A percentile compares a stretch with the other conserved stretches of the same genome.
These are phyloP conservation scores for Merluccius polli DNA, from an alignment of 2,797 vertebrate genomes.

Conservation along the genomic window DNA sequence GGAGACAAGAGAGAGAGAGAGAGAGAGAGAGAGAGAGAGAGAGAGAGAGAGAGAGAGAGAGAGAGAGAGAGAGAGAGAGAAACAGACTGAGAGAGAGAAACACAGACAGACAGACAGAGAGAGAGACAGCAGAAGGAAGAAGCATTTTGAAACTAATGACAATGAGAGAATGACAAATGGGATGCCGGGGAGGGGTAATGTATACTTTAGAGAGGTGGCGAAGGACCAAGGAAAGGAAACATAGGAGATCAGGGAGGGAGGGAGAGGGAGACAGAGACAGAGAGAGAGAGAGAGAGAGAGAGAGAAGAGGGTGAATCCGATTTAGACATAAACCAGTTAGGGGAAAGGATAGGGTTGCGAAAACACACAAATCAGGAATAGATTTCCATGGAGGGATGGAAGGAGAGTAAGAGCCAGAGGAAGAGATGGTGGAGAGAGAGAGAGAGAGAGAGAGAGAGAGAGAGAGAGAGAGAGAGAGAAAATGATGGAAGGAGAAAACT, in stretches of 20 bases:
- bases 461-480: neutral
- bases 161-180: neutral
- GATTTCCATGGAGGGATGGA: constrained; percentile 51
- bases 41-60: neutral
- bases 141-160: neutral
- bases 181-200: neutral
- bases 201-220: neutral
- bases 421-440: neutral
- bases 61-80: constrained; percentile 4
- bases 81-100: constrained; percentile 27
- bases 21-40: constrained; percentile 15
- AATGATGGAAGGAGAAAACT: neutral
- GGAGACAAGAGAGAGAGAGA: constrained; percentile 25
- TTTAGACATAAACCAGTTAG: constrained; percentile 54
- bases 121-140: neutral
- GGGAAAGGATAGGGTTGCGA: constrained; percentile 18
- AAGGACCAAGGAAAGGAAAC: neutral
- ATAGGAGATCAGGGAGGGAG: neutral
- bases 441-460: neutral
- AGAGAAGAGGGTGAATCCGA: constrained; percentile 32
- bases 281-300: neutral
- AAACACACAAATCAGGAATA: constrained; percentile 46
- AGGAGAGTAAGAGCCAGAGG: neutral
- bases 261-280: neutral
- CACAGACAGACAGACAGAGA: neutral